Conservation (phyloP, 1,140 invertebrate species). For the Vanessa atalanta region DNA sequence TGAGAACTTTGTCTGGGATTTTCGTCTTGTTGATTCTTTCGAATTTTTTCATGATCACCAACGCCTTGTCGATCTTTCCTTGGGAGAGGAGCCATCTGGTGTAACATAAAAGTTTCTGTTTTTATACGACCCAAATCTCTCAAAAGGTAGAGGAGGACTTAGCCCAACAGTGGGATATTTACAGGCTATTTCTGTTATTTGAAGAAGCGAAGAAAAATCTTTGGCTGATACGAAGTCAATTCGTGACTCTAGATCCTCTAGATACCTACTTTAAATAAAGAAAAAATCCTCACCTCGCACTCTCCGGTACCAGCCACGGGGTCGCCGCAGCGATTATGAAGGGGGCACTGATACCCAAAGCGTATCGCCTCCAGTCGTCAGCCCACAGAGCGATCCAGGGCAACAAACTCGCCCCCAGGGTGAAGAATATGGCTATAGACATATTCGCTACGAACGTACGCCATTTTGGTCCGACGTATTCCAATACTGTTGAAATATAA, state of each 20-base stretch:
- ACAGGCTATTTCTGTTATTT: too few relatives aligned
- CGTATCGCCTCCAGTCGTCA: slow-evolving; percentile 88
- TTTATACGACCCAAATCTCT: too few relatives aligned
- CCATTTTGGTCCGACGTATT: slow-evolving; percentile 94
- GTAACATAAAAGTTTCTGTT: too few relatives aligned
- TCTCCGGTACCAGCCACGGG: slow-evolving; percentile 90
- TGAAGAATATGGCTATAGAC: slow-evolving; percentile 94
- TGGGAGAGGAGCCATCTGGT: slow-evolving; percentile 90
- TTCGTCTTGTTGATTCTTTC: slow-evolving; percentile 89
- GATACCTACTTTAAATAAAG: neutral
- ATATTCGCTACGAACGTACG: slow-evolving; percentile 93
- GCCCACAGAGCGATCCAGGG: slow-evolving; percentile 91
- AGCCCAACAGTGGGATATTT: too few relatives aligned
- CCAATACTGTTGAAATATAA: slow-evolving; percentile 83
- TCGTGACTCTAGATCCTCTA: neutral
- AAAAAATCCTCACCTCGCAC: slow-evolving; percentile 82
- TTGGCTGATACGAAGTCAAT: too few relatives aligned
- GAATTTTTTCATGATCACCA: slow-evolving; percentile 89
- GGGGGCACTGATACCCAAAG: slow-evolving; percentile 88
- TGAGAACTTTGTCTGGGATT: slow-evolving; percentile 86
- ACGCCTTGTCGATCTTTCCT: slow-evolving; percentile 88
- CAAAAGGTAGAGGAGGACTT: too few relatives aligned
- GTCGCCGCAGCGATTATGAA: slow-evolving; percentile 85
- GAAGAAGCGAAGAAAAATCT: too few relatives aligned
- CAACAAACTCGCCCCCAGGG: slow-evolving; percentile 87